Evolutionary conservation across 1,140 invertebrate species (phyloP).

Genomic region (Melipona quadrifasciata): DNA sequence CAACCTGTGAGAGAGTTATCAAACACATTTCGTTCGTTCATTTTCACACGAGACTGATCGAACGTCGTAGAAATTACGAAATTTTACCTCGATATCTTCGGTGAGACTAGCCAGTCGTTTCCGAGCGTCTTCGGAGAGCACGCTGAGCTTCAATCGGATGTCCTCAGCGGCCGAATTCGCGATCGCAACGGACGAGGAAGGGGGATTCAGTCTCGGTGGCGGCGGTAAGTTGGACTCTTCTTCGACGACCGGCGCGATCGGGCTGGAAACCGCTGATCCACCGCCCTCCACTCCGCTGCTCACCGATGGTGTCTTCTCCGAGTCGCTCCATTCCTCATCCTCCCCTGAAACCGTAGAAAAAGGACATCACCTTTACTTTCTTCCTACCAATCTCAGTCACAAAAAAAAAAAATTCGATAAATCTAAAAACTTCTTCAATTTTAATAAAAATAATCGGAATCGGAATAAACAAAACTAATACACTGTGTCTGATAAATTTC

Average conservation of each 20-base stretch:
- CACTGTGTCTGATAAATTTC: neutral
- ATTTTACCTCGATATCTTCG: constrained; percentile 76
- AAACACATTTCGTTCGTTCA: neutral
- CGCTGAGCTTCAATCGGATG: constrained; percentile 74
- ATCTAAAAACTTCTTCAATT: neutral
- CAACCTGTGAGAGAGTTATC: constrained; percentile 55
- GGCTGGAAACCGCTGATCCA: constrained; percentile 79
- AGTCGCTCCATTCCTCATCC: constrained; percentile 82
- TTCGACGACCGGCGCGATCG: constrained; percentile 70
- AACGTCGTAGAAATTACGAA: too few relatives aligned
- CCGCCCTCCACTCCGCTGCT: constrained; percentile 79
- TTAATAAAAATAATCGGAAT: neutral
- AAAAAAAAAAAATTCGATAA: neutral
- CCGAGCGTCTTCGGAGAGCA: constrained; percentile 77
- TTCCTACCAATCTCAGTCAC: too few relatives aligned
- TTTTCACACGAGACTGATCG: neutral
- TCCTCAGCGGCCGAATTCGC: constrained; percentile 72
- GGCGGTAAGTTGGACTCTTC: constrained; percentile 75
- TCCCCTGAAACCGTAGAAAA: constrained; percentile 73
- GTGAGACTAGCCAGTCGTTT: constrained; percentile 74
- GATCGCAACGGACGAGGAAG: constrained; percentile 44
- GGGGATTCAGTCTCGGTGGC: constrained; percentile 71
- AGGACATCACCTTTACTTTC: neutral
- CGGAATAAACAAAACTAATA: neutral
- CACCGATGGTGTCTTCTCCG: constrained; percentile 80